Percentiles rank a stretch among this genome's conserved stretches.
These are phyloP conservation scores for Carposina sasakii DNA, from an alignment of 1,140 invertebrate genomes.

Conservation along the genomic window DNA sequence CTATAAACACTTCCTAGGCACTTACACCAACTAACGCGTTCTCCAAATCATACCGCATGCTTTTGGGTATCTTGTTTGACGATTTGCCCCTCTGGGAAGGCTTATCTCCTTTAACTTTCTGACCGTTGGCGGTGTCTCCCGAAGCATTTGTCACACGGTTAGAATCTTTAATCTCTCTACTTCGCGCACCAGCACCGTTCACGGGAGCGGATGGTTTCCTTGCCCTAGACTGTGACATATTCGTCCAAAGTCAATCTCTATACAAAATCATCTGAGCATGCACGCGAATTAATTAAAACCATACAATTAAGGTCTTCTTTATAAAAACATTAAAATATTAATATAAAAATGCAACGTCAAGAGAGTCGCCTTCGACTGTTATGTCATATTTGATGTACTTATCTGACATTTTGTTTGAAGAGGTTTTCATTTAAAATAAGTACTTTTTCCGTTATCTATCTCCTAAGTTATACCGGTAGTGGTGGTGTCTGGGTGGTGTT, in stretches of 20 bases:
- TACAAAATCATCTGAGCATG: constrained; percentile 1
- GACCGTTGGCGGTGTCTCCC: constrained; percentile 28
- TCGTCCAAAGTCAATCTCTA: neutral
- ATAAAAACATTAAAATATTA: constrained; percentile 22
- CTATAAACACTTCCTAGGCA: too few relatives aligned
- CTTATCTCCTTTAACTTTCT: neutral
- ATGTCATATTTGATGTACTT: neutral
- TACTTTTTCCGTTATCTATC: too few relatives aligned
- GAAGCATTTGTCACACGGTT: constrained; percentile 23
- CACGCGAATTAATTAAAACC: neutral
- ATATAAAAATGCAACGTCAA: constrained; percentile 30
- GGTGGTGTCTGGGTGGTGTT: too few relatives aligned
- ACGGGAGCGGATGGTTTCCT: constrained; percentile 9
- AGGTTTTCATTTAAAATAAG: too few relatives aligned
- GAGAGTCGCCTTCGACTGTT: constrained; percentile 29
- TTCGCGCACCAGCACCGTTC: neutral
- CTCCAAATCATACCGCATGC: constrained; percentile 50
- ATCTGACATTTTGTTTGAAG: too few relatives aligned
- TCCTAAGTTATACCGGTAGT: too few relatives aligned
- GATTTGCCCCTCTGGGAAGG: constrained; percentile 1
- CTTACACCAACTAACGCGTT: constrained; percentile 55
- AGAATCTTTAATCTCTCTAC: too few relatives aligned
- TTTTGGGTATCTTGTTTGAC: constrained; percentile 45
- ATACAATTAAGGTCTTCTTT: constrained; percentile 7
- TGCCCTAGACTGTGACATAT: constrained; percentile 24